Base-by-base conservation (phyloP, 2,113 vertebrate genomes). In the Oceanodroma tethys region DNA sequence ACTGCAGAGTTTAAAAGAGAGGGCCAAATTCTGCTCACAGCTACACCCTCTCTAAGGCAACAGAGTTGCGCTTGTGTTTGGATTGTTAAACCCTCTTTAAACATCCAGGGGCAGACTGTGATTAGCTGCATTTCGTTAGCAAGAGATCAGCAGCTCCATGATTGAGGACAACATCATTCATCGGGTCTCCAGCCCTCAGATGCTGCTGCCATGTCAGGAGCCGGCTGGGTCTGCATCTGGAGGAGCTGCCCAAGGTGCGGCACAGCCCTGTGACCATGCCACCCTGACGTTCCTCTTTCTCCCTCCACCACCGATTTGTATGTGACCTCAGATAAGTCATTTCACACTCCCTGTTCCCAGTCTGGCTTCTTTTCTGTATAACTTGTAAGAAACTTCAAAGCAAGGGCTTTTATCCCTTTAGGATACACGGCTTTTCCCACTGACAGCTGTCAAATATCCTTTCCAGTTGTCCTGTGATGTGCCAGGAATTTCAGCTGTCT, bases 381-480 rank as follows among this genome's bases (percentile, higher is more conserved):
- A 62, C 48, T 22, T 38, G 53, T 36, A 6, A 68, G 66, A 53
- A 93, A 93, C 96, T 95, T 96, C 95, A 94, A 96, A 96, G 96
- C n/a, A 6, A 76, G 62, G 81, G 15, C 81, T 91, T 63, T 72
- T 72, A 94, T 90, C 95, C 91, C 89, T 96, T 90, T 59, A 81
- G 94, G 95, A 97, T 84, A 91, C 81, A 52, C 3, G 0, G 96
- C 89, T 82, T 82, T 93, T 94, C 93, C 93, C 93, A 88, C 81
- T 91, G 91, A 93, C 91, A 97, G 91, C 94, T 94, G 95, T 96
- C 93, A 95, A 95, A 80, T 79, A 95, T 73, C 95, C 93, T 94
- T 30, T 7, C 81, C 93, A 82, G 53, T 15, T 66, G 56, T 36
- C 86, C 95, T 70, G 70, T 42, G 88, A 93, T 82, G 93, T 87